phyloP scores from a whole-genome alignment of 1,140 invertebrate species.

The Belonocnema kinseyi region DNA sequence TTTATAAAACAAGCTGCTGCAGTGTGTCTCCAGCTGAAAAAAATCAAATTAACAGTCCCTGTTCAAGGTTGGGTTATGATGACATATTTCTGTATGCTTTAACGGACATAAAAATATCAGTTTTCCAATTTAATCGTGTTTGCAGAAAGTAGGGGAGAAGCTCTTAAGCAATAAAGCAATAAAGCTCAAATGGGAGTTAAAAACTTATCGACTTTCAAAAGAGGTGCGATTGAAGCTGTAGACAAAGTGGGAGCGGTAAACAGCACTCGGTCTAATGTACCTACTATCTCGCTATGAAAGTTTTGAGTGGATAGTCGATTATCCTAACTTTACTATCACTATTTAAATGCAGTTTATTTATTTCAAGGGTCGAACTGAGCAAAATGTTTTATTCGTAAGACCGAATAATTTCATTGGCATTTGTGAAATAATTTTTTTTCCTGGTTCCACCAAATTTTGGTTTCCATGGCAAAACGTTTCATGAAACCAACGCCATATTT shows the following conservation, averaged over 20 bases:
- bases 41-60: too few species aligned
- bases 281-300: background rate
- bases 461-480: too few species aligned
- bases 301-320: slow-evolving; percentile 10
- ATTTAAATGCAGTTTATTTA: background rate
- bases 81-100: background rate
- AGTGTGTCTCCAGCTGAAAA: too few species aligned
- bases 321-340: background rate
- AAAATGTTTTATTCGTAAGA: too few species aligned
- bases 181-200: slow-evolving; percentile 5
- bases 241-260: slow-evolving; percentile 15
- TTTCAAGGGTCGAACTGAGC: background rate
- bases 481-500: too few species aligned
- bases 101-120: background rate
- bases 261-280: background rate
- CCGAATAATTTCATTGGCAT: too few species aligned
- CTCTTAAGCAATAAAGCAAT: background rate
- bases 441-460: too few species aligned
- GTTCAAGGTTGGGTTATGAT: too few species aligned
- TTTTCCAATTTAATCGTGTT: background rate
- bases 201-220: background rate
- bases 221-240: background rate
- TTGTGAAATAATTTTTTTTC: too few species aligned
- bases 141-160: background rate
- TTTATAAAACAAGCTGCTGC: too few species aligned